Conservation (phyloP, 2,888 invertebrate genomes). For the Lagria hirta region DNA sequence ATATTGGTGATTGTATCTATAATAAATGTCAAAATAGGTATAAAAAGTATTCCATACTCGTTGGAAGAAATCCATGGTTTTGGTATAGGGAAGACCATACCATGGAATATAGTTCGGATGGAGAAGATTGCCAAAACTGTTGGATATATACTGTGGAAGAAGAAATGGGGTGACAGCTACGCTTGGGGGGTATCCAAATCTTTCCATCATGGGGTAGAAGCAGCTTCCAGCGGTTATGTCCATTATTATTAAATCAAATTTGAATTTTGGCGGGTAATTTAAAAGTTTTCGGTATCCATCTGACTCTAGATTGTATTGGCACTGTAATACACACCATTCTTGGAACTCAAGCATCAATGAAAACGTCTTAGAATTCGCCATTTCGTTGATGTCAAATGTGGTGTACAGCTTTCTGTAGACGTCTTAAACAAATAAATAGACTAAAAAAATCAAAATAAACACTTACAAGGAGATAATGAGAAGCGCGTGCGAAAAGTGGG, state of each 20-base stretch:
- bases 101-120: conserved; percentile 38
- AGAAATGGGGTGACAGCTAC: conserved; percentile 28
- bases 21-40: conserved; percentile 17
- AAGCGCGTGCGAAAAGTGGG: too few species aligned
- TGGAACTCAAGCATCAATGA: background rate
- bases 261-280: conserved; percentile 41
- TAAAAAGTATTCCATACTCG: conserved; percentile 34
- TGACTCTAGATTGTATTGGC: conserved; percentile 19
- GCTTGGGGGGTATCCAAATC: conserved; percentile 36
- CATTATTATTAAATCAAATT: conserved; percentile 43
- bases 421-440: conserved; percentile 3
- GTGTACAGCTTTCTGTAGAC: conserved; percentile 7
- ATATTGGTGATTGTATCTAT: conserved; percentile 20
- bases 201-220: conserved; percentile 40
- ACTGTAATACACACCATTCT: background rate
- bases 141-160: conserved; percentile 30
- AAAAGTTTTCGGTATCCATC: conserved; percentile 37
- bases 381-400: conserved; percentile 5
- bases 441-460: too few species aligned
- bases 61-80: conserved; percentile 35
- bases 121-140: conserved; percentile 35
- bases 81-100: conserved; percentile 28
- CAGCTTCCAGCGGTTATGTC: conserved; percentile 39
- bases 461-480: too few species aligned
- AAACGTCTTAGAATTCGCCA: conserved; percentile 1